Percentiles rank a stretch among this genome's conserved stretches.
Conservation (phyloP, 2,113 vertebrate genomes). For the Antechinus flavipes region DNA sequence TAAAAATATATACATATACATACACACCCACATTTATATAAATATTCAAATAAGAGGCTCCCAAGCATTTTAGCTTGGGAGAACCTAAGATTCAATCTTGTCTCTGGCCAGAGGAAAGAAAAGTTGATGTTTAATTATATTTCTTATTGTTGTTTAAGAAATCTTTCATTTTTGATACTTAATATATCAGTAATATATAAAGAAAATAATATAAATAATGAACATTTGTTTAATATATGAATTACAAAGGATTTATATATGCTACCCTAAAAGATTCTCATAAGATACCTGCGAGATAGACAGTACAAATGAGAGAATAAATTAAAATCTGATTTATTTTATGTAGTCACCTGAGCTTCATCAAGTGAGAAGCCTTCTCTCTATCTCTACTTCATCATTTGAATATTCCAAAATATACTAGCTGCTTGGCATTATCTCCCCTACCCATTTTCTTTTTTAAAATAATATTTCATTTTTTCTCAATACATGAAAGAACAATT, state of each 20-base stretch:
- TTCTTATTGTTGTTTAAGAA: neutral
- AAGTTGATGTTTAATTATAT: neutral
- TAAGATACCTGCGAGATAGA: neutral
- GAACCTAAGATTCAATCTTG: neutral
- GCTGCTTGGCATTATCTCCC: neutral
- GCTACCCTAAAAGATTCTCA: no score
- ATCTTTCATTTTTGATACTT: neutral
- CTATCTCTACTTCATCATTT: neutral
- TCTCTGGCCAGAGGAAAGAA: neutral
- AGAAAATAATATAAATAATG: neutral
- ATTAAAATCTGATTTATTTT: neutral
- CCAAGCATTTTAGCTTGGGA: neutral
- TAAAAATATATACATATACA: neutral
- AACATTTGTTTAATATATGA: neutral
- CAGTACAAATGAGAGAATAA: neutral
- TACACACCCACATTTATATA: no score
- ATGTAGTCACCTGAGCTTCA: neutral
- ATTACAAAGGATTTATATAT: neutral
- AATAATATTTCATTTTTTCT: no score
- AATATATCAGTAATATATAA: neutral
- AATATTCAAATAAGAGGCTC: neutral
- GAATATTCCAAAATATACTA: neutral
- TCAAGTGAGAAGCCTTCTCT: neutral
- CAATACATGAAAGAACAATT: no score
- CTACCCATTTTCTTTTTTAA: no score